Conservation (phyloP, 1,140 invertebrate genomes). For the Papilio glaucus region DNA sequence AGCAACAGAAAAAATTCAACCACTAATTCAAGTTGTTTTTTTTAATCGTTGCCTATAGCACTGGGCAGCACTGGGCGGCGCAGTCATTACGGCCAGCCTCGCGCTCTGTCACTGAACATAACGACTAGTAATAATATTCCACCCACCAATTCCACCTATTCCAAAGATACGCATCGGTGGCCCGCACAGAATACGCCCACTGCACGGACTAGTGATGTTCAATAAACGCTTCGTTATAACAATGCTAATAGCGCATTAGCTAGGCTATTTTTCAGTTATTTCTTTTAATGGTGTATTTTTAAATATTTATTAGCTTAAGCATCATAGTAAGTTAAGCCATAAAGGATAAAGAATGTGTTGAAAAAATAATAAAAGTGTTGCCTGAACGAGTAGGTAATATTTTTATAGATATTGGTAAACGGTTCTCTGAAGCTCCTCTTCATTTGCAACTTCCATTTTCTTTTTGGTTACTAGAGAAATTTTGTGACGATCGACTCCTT, state of each 20-base stretch:
- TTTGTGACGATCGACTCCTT: too few relatives aligned
- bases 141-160: slow-evolving; percentile 76
- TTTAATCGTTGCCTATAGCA: slow-evolving; percentile 50
- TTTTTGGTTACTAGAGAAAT: too few relatives aligned
- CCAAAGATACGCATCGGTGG: slow-evolving; percentile 76
- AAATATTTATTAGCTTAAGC: too few relatives aligned
- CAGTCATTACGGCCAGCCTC: slow-evolving; percentile 53
- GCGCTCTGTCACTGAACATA: slow-evolving; percentile 67
- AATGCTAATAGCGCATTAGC: not conserved
- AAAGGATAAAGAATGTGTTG: too few relatives aligned
- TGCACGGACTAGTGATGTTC: slow-evolving; percentile 56
- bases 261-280: slow-evolving; percentile 13
- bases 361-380: too few relatives aligned
- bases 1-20: slow-evolving; percentile 14
- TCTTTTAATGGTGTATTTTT: too few relatives aligned
- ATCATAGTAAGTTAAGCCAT: too few relatives aligned
- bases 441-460: too few relatives aligned
- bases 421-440: too few relatives aligned
- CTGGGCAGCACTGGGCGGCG: slow-evolving; percentile 63
- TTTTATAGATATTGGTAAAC: too few relatives aligned
- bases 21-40: slow-evolving; percentile 44
- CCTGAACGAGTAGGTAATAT: too few relatives aligned
- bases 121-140: slow-evolving; percentile 72
- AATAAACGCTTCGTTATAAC: slow-evolving; percentile 9
- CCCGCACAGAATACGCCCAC: slow-evolving; percentile 57